A percentile compares a stretch with the other conserved stretches of the same genome.
phyloP scores from a whole-genome alignment of 2,888 invertebrate species.

The Scaptomyza parva region DNA sequence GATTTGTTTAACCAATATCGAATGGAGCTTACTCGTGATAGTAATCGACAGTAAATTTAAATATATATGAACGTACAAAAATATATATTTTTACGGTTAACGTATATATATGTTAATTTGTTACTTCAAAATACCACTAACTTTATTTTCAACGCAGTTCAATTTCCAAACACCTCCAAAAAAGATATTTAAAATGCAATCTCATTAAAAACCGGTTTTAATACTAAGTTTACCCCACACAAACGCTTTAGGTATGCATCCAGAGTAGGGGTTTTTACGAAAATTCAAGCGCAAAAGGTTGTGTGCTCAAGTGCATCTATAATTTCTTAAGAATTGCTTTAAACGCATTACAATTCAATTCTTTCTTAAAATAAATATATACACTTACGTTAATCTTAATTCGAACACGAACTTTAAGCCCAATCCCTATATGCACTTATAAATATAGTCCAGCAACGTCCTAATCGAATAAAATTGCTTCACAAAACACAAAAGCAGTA shows the following conservation, averaged over 20 bases:
- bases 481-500: slow-evolving; percentile 22
- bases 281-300: background rate
- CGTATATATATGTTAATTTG: background rate
- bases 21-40: background rate
- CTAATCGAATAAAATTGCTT: slow-evolving; percentile 35
- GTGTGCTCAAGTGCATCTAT: slow-evolving; percentile 8
- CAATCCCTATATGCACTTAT: background rate
- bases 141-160: slow-evolving; percentile 5
- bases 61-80: too few relatives aligned
- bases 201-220: slow-evolving; percentile 1
- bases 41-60: too few relatives aligned
- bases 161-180: slow-evolving; percentile 41
- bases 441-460: slow-evolving; percentile 23
- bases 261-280: slow-evolving; percentile 7
- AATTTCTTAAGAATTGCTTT: background rate
- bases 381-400: background rate
- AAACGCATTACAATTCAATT: too few relatives aligned
- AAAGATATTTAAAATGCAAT: slow-evolving; percentile 8
- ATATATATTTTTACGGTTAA: too few relatives aligned
- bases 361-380: too few relatives aligned
- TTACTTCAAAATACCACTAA: background rate
- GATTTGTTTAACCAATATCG: too few relatives aligned
- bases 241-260: slow-evolving; percentile 13
- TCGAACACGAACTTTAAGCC: background rate
- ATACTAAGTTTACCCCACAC: slow-evolving; percentile 11